A percentile compares a stretch with the other conserved stretches of the same genome.
phyloP scores from a whole-genome alignment of 2,113 vertebrate species.

The Clarias batrachus region DNA sequence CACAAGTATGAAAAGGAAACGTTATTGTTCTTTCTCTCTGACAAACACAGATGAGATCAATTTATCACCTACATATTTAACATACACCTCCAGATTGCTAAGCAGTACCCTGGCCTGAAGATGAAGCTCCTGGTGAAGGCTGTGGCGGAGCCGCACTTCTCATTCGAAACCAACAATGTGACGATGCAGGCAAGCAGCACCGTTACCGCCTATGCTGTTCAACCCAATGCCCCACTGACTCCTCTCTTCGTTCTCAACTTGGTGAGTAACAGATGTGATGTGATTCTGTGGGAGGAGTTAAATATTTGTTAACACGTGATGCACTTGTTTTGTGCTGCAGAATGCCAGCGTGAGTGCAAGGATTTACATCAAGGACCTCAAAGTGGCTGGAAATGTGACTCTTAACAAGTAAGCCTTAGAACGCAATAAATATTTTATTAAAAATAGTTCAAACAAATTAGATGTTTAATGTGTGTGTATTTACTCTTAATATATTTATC shows the following conservation, averaged over 20 bases:
- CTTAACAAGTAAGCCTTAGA: constrained; percentile 67
- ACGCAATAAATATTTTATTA: neutral
- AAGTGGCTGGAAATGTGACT: constrained; percentile 61
- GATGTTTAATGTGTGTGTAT: neutral
- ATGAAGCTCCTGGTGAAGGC: constrained; percentile 68
- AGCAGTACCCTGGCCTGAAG: constrained; percentile 68
- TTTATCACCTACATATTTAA: neutral
- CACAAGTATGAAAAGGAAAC: constrained; percentile 57
- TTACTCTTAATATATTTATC: neutral
- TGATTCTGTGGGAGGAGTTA: neutral
- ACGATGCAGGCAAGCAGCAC: constrained; percentile 56
- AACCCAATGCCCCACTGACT: constrained; percentile 63
- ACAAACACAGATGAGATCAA: too few species aligned
- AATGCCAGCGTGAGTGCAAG: constrained; percentile 60
- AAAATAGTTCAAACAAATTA: neutral
- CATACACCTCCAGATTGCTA: constrained; percentile 60
- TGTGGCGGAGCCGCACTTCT: constrained; percentile 53
- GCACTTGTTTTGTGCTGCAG: constrained; percentile 46
- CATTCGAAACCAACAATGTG: constrained; percentile 59
- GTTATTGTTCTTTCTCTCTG: neutral
- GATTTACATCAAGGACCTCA: constrained; percentile 60
- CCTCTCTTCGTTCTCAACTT: constrained; percentile 71
- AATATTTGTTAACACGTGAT: neutral
- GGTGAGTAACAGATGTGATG: constrained; percentile 57
- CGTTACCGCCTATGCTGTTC: constrained; percentile 70